phyloP scores from a whole-genome alignment of 2,888 invertebrate genomes.

The Dynastes hyllus region DNA sequence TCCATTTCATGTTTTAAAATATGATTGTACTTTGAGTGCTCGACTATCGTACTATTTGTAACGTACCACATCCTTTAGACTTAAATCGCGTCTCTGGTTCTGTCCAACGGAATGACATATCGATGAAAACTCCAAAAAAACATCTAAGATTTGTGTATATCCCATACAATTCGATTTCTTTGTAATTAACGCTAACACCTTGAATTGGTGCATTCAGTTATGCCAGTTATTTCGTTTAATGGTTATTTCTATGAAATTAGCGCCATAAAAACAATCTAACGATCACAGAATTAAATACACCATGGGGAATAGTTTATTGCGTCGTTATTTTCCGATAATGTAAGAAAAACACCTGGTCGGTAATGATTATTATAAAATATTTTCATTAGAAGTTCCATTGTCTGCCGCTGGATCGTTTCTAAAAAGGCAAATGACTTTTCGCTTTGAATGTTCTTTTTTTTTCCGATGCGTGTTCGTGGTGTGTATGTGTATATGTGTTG shows the following conservation, averaged over 20 bases:
- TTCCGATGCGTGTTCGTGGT: background rate
- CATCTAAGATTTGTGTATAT: background rate
- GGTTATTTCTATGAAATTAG: conserved; percentile 38
- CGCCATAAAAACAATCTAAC: conserved; percentile 37
- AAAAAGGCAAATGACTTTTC: conserved; percentile 50
- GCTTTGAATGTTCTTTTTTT: conserved; percentile 41
- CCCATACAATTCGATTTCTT: conserved; percentile 5
- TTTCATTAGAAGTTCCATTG: conserved; percentile 39
- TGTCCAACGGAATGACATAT: background rate
- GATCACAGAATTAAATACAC: conserved; percentile 30
- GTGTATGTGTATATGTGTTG: conserved; percentile 1
- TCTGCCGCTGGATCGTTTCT: conserved; percentile 24
- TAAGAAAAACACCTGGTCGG: conserved; percentile 42
- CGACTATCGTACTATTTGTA: background rate
- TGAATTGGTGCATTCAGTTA: conserved; percentile 29
- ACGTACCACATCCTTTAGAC: background rate
- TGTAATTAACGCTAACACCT: conserved; percentile 32
- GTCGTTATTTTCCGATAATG: conserved; percentile 29
- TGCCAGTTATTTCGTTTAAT: conserved; percentile 26
- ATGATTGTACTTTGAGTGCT: too few species aligned
- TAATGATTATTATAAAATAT: conserved; percentile 45
- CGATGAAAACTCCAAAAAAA: background rate
- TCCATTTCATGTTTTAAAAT: too few species aligned
- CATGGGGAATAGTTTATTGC: conserved; percentile 20
- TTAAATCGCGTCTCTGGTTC: background rate